Conservation (phyloP, 2,888 invertebrate genomes). For the Ochropacha duplaris region DNA sequence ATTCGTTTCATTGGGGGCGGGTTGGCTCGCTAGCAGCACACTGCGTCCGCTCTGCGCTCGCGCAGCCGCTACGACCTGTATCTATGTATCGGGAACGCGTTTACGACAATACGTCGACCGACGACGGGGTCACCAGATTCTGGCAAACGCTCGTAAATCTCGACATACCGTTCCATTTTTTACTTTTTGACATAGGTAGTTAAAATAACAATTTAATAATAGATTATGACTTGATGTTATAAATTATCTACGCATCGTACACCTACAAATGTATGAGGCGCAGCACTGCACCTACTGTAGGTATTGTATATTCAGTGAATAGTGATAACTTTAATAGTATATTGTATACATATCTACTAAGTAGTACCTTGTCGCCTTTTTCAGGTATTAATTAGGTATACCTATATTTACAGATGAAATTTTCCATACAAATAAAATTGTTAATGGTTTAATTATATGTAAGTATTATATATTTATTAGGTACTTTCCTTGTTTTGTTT, state of each 20-base stretch:
- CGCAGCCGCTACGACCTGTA: constrained; percentile 34
- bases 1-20: not conserved
- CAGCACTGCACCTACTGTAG: not conserved
- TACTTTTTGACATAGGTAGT: constrained; percentile 61
- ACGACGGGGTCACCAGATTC: constrained; percentile 73
- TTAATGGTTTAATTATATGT: no score
- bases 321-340: no score
- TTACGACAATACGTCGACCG: constrained; percentile 46
- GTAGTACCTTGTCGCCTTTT: no score
- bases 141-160: constrained; percentile 73
- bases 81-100: constrained; percentile 66
- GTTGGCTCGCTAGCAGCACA: not conserved
- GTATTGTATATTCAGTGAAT: no score
- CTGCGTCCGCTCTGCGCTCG: constrained; percentile 14
- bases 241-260: not conserved
- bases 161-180: constrained; percentile 59
- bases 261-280: not conserved
- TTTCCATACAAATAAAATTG: no score
- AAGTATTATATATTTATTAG: no score
- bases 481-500: no score
- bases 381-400: no score
- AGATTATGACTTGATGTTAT: constrained; percentile 28
- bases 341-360: no score
- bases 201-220: constrained; percentile 49
- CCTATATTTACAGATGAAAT: no score